phyloP scores from a whole-genome alignment of 2,888 invertebrate genomes.

The Seira musarum region DNA sequence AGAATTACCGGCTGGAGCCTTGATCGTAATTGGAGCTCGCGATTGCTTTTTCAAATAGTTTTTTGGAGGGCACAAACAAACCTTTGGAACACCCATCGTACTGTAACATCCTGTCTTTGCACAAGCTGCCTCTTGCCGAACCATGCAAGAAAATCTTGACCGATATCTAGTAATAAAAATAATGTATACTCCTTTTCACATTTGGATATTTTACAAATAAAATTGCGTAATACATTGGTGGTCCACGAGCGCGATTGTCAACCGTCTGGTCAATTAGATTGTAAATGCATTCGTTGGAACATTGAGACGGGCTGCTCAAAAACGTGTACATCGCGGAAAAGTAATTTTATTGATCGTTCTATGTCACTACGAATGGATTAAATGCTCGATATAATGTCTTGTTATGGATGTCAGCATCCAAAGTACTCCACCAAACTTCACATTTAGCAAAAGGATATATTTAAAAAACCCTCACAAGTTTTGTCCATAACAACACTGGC shows the following conservation, averaged over 20 bases:
- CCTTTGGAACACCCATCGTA: slow-evolving; percentile 81
- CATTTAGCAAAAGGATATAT: no score
- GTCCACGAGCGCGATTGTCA: slow-evolving; percentile 70
- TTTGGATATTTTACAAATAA: not conserved
- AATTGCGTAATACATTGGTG: slow-evolving; percentile 58
- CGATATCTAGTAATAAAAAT: slow-evolving; percentile 52
- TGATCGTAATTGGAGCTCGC: slow-evolving; percentile 71
- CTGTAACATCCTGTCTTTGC: slow-evolving; percentile 58
- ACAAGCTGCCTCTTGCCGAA: slow-evolving; percentile 57
- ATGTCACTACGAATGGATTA: no score
- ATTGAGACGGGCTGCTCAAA: slow-evolving; percentile 72
- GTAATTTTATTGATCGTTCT: no score
- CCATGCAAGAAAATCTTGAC: slow-evolving; percentile 61
- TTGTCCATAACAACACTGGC: no score
- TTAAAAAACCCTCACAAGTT: no score
- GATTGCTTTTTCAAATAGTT: slow-evolving; percentile 79
- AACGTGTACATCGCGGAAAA: slow-evolving; percentile 63
- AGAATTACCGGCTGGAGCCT: slow-evolving; percentile 51
- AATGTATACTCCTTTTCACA: not conserved
- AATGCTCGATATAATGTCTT: no score
- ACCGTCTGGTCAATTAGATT: slow-evolving; percentile 72
- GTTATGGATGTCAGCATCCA: no score
- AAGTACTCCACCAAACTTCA: no score
- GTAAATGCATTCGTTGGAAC: slow-evolving; percentile 78
- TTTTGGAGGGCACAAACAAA: slow-evolving; percentile 77